phyloP scores from a whole-genome alignment of 1,140 invertebrate genomes.

The Drosophila simulans region DNA sequence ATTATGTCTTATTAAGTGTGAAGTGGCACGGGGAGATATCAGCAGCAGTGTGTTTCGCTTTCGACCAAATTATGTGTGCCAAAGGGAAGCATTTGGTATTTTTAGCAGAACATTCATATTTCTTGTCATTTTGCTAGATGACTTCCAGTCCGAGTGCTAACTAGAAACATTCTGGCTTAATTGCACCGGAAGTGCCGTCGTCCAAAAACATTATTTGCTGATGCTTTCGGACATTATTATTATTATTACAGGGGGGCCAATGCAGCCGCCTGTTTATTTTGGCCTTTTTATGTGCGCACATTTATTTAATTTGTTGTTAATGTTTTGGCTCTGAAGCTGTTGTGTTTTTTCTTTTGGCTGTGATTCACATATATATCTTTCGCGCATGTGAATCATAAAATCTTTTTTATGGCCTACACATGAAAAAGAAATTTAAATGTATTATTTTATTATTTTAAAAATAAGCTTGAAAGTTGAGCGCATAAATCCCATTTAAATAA shows the following conservation, averaged over 20 bases:
- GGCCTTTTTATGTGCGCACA: slow-evolving; percentile 45
- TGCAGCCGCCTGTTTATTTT: slow-evolving; percentile 48
- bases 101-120: slow-evolving; percentile 33
- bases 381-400: slow-evolving; percentile 53
- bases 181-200: slow-evolving; percentile 76
- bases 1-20: slow-evolving; percentile 82
- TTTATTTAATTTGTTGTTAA: slow-evolving; percentile 63
- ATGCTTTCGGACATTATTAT: slow-evolving; percentile 31
- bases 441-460: no score
- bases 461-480: no score
- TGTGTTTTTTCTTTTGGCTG: slow-evolving; percentile 36
- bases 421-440: background rate
- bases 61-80: slow-evolving; percentile 35
- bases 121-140: slow-evolving; percentile 52
- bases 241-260: slow-evolving; percentile 21
- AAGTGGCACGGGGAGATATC: slow-evolving; percentile 45
- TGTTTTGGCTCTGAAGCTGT: slow-evolving; percentile 33
- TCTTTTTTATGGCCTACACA: slow-evolving; percentile 4
- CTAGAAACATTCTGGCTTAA: slow-evolving; percentile 53
- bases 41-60: slow-evolving; percentile 5
- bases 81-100: slow-evolving; percentile 35
- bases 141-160: slow-evolving; percentile 50
- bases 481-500: no score
- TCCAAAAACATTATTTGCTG: slow-evolving; percentile 44
- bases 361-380: slow-evolving; percentile 54